Evolutionary conservation across 2,888 invertebrate species (phyloP), one percentile per base, ranked within the genome.

Genomic region (Diarsia mendica): DNA sequence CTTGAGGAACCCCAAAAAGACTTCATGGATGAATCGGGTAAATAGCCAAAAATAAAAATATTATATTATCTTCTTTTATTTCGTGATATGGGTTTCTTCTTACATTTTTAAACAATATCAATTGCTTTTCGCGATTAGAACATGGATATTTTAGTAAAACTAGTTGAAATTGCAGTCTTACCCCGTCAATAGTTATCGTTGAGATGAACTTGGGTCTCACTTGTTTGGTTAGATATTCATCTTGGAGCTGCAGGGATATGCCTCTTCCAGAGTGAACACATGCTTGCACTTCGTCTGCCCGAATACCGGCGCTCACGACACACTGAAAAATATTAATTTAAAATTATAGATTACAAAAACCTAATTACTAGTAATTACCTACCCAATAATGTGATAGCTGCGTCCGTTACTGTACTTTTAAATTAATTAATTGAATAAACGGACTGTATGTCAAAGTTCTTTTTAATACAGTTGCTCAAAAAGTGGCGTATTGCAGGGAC

Each of bases 191-290:
- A 28, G 96, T 92, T 68, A 97, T 90, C 0, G 97, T 97, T 0
- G 97, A 97, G 73, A 97, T 92, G 87, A 97, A 97, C 73, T 88
- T 91, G 1, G 97, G 97, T 1, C 83, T 85, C 23, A 96, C 85
- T 11, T 85, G 86, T 2, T 90, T 90, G 0, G 97, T 97, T 60
- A 92, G 87, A 67, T 91, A 86, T 90, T 97, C 97, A 0, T 97
- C 96, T 49, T 91, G 83, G 1, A 97, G 90, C 84, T 97, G 97
- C 72, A 97, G 85, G 0, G 86, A 61, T 1, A 89, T 92, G 0
- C 97, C 97, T 73, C 90, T 87, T 2, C 88, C 86, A 0, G 94
- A 93, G 5, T 79, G 60, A 0, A 92, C 66, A 73, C 96, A 96
- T 0, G 90, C 46, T 5, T 87, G 79, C 6, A 96, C 90, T 0